Base-by-base conservation (phyloP, 1,140 invertebrate genomes). In the Probaryconus sp. region DNA sequence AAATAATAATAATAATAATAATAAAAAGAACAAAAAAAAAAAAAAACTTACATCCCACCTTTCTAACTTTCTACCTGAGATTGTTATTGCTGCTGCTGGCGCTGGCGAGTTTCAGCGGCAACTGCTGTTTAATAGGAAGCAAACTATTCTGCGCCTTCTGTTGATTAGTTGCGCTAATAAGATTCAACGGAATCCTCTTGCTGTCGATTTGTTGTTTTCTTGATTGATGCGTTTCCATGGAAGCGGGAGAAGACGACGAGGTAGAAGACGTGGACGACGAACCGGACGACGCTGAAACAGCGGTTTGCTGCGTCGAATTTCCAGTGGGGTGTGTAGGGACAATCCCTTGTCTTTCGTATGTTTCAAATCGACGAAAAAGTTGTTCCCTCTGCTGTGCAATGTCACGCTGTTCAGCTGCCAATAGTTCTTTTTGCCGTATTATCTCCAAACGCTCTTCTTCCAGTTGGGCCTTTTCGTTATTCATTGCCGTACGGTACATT, bases 321-420 rank as follows among this genome's bases (percentile, higher is more conserved):
- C 86, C 47, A 51, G 88, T 58, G 71, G 80, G 48, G 20, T 79
- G 78, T 11, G 87, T 77, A 2, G 88, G 81, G 10, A 95, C 89
- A 0, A 73, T 2, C 1, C 94, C 94, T 79, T 94, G 92, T 50
- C 90, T 91, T 24, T 92, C 91, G 0, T 96, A 87, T 17, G 92
- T 89, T 78, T 97, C 94, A 78, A 96, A 89, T 81, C 95, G 92
- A 20, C 94, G 85, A 83, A 96, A 97, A 7, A 97, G 87, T 65
- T 95, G 92, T 79, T 97, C 96, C 5, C 95, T 83, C 83, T 97
- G 95, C 72, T 96, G 93, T 9, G 90, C 92, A 7, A 97, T 91
- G 79, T 97, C 95, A 26, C 91, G 91, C 83, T 96, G 93, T 73
- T 96, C 93, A 6, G 90, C 89, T 7, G 90, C 88, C 7, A 94